A percentile compares a stretch with the other conserved stretches of the same genome.
Evolutionary conservation across 1,140 invertebrate genomes (phyloP).

Genomic region (Heliothis subflexa): DNA sequence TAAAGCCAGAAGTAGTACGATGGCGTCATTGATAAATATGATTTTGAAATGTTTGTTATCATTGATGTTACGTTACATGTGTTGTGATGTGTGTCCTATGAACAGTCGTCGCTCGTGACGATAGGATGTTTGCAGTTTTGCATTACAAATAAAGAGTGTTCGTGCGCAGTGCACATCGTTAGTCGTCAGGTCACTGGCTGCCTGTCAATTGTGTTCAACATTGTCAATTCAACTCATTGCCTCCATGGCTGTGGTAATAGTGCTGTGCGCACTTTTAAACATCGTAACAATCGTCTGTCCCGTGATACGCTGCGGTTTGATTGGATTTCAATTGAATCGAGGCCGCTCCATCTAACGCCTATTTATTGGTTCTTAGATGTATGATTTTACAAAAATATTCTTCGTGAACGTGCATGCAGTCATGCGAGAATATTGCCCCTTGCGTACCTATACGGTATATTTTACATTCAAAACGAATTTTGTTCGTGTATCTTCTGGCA

Average conservation of each 20-base stretch:
- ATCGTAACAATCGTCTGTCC: slow-evolving; percentile 47
- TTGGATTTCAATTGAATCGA: slow-evolving; percentile 60
- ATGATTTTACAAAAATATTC: slow-evolving; percentile 51
- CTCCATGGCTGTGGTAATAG: slow-evolving; percentile 35
- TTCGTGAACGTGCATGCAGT: slow-evolving; percentile 53
- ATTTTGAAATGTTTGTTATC: slow-evolving; percentile 50
- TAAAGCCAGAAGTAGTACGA: neutral
- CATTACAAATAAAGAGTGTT: slow-evolving; percentile 69
- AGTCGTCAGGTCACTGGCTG: slow-evolving; percentile 54
- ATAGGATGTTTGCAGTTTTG: slow-evolving; percentile 74
- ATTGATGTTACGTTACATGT: neutral
- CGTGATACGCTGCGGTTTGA: slow-evolving; percentile 56
- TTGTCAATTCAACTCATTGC: slow-evolving; percentile 62
- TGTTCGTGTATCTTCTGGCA: neutral
- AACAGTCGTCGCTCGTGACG: slow-evolving; percentile 52
- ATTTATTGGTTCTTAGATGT: slow-evolving; percentile 49
- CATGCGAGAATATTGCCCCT: slow-evolving; percentile 52
- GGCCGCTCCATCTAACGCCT: slow-evolving; percentile 44
- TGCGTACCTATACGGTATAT: slow-evolving; percentile 38
- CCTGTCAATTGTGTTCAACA: slow-evolving; percentile 60
- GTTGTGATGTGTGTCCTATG: slow-evolving; percentile 21
- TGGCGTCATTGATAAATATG: slow-evolving; percentile 39
- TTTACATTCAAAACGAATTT: neutral
- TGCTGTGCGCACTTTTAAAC: slow-evolving; percentile 46
- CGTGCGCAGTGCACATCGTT: slow-evolving; percentile 55